Percentiles rank a stretch among this genome's conserved stretches.
phyloP scores from a whole-genome alignment of 2,797 vertebrate genomes.

The Okamejei kenojei region DNA sequence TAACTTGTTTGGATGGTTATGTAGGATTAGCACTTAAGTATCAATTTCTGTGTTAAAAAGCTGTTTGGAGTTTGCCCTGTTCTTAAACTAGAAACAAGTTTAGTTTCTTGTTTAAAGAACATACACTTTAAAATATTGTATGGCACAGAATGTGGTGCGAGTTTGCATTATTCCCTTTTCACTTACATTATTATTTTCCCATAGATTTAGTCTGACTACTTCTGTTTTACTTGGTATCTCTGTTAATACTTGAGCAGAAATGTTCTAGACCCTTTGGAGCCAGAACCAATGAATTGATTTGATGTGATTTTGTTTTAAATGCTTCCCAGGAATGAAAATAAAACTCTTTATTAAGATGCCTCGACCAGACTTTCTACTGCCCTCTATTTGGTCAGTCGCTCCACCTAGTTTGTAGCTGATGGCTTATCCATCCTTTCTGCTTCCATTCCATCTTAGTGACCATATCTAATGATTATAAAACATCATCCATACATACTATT shows the following conservation, averaged over 20 bases:
- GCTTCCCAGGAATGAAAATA: not conserved
- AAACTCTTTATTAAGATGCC: not conserved
- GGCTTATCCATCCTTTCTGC: not conserved
- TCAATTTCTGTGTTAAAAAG: conserved; percentile 7
- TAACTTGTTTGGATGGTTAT: not conserved
- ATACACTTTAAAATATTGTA: not conserved
- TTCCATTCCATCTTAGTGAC: not conserved
- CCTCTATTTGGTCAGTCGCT: not conserved
- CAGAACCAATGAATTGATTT: not conserved
- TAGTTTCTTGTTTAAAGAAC: too few relatives aligned
- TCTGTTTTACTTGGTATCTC: not conserved
- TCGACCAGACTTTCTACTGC: not conserved
- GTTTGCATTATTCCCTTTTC: not conserved
- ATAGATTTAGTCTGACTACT: not conserved
- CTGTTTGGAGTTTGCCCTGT: not conserved
- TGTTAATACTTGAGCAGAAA: not conserved
- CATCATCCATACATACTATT: not conserved
- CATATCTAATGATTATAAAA: not conserved
- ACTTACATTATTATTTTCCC: not conserved
- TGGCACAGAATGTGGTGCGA: not conserved
- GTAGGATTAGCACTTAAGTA: not conserved
- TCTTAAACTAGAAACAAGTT: not conserved
- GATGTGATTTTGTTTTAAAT: not conserved
- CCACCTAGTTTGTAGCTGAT: not conserved
- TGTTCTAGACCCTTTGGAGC: conserved; percentile 19